Evolutionary conservation across 1,140 invertebrate genomes (phyloP).

Genomic region (Tigriopus japonicus): DNA sequence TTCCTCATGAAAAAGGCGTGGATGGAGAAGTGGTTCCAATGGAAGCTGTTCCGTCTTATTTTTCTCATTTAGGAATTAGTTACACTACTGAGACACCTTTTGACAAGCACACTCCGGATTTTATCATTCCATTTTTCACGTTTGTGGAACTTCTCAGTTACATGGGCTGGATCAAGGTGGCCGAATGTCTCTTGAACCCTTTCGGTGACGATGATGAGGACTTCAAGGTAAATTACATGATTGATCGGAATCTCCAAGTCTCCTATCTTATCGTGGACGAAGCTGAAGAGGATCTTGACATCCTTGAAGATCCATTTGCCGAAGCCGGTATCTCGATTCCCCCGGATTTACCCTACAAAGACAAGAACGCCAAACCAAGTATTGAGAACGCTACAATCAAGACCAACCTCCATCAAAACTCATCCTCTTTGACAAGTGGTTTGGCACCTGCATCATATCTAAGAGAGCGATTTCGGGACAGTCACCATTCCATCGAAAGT

Average conservation of each 20-base stretch:
- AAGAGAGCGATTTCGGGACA: too few species aligned
- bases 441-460: too few species aligned
- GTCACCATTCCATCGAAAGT: too few species aligned
- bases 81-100: constrained; percentile 15
- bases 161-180: constrained; percentile 88
- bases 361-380: background rate
- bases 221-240: constrained; percentile 38
- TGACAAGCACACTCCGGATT: constrained; percentile 24
- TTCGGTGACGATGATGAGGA: constrained; percentile 91
- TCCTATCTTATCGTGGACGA: constrained; percentile 14
- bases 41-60: too few species aligned
- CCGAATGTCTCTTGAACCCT: constrained; percentile 71
- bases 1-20: constrained; percentile 18
- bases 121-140: constrained; percentile 35
- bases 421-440: too few species aligned
- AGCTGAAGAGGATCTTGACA: constrained; percentile 10
- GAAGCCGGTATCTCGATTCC: constrained; percentile 13
- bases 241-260: constrained; percentile 12
- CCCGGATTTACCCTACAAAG: background rate
- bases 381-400: too few species aligned
- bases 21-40: too few species aligned
- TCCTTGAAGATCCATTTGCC: constrained; percentile 11
- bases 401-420: too few species aligned
- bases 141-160: constrained; percentile 73
- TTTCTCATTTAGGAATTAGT: background rate